A percentile compares a stretch with the other conserved stretches of the same genome.
Conservation (phyloP, 2,797 vertebrate species). For the Caiman crocodilus region DNA sequence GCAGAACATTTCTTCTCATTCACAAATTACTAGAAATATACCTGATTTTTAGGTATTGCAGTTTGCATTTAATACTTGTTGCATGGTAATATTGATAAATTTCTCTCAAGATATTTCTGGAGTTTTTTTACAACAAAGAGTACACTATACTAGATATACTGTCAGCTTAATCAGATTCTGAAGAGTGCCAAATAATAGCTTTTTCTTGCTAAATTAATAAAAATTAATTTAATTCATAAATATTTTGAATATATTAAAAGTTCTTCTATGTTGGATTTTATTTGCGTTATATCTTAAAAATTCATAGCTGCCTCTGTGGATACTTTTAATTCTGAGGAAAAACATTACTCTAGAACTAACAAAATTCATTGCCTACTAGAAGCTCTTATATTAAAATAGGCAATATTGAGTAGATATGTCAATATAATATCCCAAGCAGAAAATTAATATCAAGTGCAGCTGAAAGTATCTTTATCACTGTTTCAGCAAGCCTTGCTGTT, state of each 20-base stretch:
- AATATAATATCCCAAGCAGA: not conserved
- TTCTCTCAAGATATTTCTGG: not conserved
- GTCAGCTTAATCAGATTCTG: not conserved
- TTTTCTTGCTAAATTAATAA: not conserved
- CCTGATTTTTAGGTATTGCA: not conserved
- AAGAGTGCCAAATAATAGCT: not conserved
- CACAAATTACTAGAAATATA: not conserved
- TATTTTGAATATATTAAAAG: no score
- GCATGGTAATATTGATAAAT: not conserved
- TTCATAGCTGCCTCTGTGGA: not conserved
- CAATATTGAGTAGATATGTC: not conserved
- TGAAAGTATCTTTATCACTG: not conserved
- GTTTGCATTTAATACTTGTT: not conserved
- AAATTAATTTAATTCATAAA: not conserved
- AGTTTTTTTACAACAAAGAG: not conserved
- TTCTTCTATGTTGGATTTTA: not conserved
- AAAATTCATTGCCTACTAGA: not conserved
- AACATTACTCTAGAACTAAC: not conserved
- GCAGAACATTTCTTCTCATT: not conserved
- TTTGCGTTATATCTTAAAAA: not conserved
- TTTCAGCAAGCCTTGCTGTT: conserved; percentile 48
- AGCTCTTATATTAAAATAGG: not conserved
- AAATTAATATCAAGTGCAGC: not conserved
- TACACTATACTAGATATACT: not conserved
- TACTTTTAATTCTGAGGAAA: not conserved